Evolutionary conservation across 2,797 vertebrate genomes (phyloP).

Genomic region (Lepilemur ruficaudatus): DNA sequence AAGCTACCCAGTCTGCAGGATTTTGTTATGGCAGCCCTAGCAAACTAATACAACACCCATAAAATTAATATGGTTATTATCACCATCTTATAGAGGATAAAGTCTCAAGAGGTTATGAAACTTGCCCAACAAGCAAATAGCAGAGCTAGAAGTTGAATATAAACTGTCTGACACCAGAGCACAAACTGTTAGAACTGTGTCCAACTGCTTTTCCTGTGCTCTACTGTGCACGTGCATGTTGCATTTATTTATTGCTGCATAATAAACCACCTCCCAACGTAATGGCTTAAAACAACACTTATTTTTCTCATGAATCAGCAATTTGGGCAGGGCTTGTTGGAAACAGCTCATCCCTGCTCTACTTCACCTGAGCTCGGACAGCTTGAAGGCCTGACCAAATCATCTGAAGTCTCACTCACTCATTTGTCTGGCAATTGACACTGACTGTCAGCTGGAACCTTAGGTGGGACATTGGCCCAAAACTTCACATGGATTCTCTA

Average conservation of each 20-base stretch:
- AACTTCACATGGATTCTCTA: background rate
- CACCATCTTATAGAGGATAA: background rate
- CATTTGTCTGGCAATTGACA: background rate
- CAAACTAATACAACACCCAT: background rate
- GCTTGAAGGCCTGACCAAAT: background rate
- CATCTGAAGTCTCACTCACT: background rate
- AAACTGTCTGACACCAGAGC: background rate
- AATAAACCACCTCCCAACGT: background rate
- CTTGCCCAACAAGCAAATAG: background rate
- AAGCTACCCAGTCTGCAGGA: background rate
- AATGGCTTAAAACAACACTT: background rate
- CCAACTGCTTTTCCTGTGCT: background rate
- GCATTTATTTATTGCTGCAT: background rate
- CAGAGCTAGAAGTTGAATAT: background rate
- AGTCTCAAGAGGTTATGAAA: background rate
- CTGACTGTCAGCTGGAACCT: background rate
- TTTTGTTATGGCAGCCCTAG: background rate
- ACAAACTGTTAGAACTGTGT: background rate
- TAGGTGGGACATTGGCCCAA: background rate
- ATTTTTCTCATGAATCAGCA: background rate
- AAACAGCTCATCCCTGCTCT: background rate
- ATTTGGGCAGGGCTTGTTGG: background rate
- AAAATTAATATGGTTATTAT: background rate
- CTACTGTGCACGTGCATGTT: accelerated
- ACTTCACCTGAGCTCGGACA: background rate